phyloP scores from a whole-genome alignment of 2,888 invertebrate genomes.

The Leptinotarsa haldemani region DNA sequence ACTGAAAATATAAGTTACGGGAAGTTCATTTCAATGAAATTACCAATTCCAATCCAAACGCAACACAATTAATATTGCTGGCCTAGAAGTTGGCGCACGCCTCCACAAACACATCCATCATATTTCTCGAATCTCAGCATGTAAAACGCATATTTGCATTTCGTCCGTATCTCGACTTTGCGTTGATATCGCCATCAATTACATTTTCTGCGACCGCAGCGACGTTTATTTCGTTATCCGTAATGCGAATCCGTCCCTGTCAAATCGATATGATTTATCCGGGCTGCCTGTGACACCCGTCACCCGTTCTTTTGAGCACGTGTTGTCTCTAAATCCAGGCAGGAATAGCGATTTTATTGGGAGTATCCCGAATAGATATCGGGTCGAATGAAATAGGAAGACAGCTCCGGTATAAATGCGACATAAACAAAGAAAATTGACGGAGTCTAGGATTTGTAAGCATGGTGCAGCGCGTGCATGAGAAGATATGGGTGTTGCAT shows the following conservation, averaged over 20 bases:
- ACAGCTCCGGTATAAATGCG: not conserved
- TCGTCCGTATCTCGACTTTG: not conserved
- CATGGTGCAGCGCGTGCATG: not conserved
- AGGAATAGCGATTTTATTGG: slow-evolving; percentile 36
- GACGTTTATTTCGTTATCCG: not conserved
- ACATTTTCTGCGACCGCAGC: not conserved
- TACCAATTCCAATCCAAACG: too few relatives aligned
- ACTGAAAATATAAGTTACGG: too few relatives aligned
- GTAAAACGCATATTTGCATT: not conserved
- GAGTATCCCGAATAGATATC: slow-evolving; percentile 32
- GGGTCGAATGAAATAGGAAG: not conserved
- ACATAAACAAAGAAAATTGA: not conserved
- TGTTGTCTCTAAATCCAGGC: slow-evolving; percentile 36
- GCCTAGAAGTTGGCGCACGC: not conserved
- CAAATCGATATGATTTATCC: slow-evolving; percentile 35
- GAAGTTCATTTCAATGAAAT: too few relatives aligned
- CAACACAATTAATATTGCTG: not conserved
- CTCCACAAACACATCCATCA: not conserved
- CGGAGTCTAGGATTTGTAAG: not conserved
- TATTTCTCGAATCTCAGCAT: not conserved
- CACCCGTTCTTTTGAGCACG: slow-evolving; percentile 36
- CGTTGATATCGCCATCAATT: slow-evolving; percentile 4
- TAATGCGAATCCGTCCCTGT: slow-evolving; percentile 28
- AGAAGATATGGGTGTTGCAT: not conserved
- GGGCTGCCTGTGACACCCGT: slow-evolving; percentile 38